These are phyloP conservation scores for Geranospiza caerulescens DNA, from an alignment of 2,797 vertebrate species.

Conservation along the genomic window DNA sequence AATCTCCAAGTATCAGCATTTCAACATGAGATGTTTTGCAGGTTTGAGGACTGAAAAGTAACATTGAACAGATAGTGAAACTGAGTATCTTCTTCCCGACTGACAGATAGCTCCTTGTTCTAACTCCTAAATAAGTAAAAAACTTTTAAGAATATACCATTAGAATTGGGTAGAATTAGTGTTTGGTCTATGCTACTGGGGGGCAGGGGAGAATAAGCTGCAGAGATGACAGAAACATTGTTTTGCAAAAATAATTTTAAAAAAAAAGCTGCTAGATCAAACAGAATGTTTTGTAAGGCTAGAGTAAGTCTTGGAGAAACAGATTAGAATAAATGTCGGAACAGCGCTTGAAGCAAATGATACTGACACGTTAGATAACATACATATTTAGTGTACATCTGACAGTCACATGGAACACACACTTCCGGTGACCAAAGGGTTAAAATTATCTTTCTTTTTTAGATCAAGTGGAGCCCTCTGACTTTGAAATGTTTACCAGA, in stretches of 20 bases:
- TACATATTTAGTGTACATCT: neutral
- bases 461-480: neutral
- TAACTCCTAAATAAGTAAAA: neutral
- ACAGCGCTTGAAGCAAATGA: neutral
- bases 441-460: neutral
- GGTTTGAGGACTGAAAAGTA: neutral
- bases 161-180: neutral
- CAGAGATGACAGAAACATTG: neutral
- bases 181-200: neutral
- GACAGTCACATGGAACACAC: neutral
- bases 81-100: neutral
- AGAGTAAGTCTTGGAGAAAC: neutral
- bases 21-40: neutral
- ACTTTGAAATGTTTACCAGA: neutral
- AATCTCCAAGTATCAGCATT: neutral
- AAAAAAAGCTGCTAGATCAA: neutral
- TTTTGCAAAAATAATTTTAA: neutral
- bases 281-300: neutral
- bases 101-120: neutral
- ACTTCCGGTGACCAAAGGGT: neutral
- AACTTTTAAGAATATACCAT: neutral
- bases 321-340: neutral
- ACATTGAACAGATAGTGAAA: neutral
- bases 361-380: neutral
- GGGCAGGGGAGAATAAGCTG: neutral